Conservation (phyloP, 2,113 vertebrate genomes). For the Blennius ocellaris region DNA sequence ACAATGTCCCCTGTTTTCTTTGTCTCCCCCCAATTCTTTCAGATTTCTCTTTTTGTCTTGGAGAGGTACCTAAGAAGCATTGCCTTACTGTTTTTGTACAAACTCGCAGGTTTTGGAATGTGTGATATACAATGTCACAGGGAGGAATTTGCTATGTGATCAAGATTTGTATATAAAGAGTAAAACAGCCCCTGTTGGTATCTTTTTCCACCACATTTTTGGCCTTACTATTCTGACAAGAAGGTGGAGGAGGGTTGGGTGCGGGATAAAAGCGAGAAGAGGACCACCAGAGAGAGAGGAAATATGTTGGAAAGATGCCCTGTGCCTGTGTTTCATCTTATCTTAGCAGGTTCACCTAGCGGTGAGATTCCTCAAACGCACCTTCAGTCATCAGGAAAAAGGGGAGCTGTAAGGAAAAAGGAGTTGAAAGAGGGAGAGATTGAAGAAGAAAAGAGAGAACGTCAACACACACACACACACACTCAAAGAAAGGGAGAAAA, state of each 20-base stretch:
- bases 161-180: slow-evolving; percentile 51
- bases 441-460: slow-evolving; percentile 14
- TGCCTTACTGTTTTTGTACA: slow-evolving; percentile 20
- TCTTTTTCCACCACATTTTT: not conserved
- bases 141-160: slow-evolving; percentile 33
- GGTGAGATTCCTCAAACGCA: slow-evolving; percentile 76
- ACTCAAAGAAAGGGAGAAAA: slow-evolving; percentile 7
- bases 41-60: slow-evolving; percentile 50
- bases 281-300: slow-evolving; percentile 52
- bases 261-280: slow-evolving; percentile 45
- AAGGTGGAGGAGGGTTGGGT: slow-evolving; percentile 33
- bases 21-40: slow-evolving; percentile 47
- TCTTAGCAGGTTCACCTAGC: slow-evolving; percentile 71
- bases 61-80: slow-evolving; percentile 12
- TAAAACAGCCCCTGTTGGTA: slow-evolving; percentile 18
- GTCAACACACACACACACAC: not conserved
- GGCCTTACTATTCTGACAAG: slow-evolving; percentile 22
- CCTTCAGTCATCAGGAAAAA: slow-evolving; percentile 45
- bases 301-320: slow-evolving; percentile 55
- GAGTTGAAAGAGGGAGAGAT: not conserved
- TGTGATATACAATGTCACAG: slow-evolving; percentile 28
- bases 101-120: slow-evolving; percentile 26
- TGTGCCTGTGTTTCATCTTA: slow-evolving; percentile 71
- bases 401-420: slow-evolving; percentile 17
- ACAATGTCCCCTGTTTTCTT: slow-evolving; percentile 40